Evolutionary conservation across 2,888 invertebrate species (phyloP).

Genomic region (Diaprepes abbreviatus): DNA sequence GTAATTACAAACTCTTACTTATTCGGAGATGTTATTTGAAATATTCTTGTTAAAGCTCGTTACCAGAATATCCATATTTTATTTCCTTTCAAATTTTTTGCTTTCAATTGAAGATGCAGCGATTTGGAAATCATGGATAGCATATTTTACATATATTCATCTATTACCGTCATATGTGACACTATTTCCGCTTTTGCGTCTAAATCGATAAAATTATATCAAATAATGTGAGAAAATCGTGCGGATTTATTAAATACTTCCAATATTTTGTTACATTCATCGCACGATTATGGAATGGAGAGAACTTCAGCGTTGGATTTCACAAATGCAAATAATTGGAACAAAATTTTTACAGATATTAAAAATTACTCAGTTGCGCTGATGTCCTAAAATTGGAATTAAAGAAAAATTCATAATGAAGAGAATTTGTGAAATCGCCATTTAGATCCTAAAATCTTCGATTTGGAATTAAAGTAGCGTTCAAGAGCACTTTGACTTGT

Average conservation of each 20-base stretch:
- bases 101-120: neutral
- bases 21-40: neutral
- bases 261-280: too few species aligned
- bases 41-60: neutral
- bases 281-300: too few species aligned
- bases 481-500: too few species aligned
- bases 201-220: neutral
- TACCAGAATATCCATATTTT: neutral
- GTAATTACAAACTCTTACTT: neutral
- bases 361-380: too few species aligned
- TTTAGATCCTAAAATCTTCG: too few species aligned
- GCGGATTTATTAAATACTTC: neutral
- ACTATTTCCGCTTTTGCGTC: neutral
- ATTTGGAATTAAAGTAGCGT: too few species aligned
- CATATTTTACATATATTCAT: constrained; percentile 1
- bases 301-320: too few species aligned
- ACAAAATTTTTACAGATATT: too few species aligned
- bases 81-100: neutral
- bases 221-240: neutral
- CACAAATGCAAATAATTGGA: too few species aligned
- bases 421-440: too few species aligned
- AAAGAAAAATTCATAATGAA: too few species aligned
- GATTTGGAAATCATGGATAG: neutral
- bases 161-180: neutral
- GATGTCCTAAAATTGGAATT: too few species aligned